These are phyloP conservation scores for Parnassius glacialis DNA, from an alignment of 2,888 invertebrate genomes.

Conservation along the genomic window DNA sequence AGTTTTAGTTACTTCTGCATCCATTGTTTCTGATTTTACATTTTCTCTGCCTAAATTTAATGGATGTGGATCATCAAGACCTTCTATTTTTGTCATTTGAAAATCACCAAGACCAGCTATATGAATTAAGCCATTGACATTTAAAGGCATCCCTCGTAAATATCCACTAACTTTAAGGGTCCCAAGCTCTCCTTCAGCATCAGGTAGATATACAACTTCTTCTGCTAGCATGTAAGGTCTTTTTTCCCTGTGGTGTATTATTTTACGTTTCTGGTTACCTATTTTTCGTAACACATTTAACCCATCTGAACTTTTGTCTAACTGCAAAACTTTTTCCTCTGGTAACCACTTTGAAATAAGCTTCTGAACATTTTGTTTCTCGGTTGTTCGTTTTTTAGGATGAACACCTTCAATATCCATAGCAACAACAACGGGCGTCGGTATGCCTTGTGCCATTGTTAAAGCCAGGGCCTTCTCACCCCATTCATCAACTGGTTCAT, in stretches of 20 bases:
- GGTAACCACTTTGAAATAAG: constrained; percentile 87
- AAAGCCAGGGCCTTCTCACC: constrained; percentile 89
- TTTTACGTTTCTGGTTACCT: constrained; percentile 90
- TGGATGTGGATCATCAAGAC: constrained; percentile 85
- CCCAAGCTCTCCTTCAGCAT: constrained; percentile 75
- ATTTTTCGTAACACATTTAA: constrained; percentile 85
- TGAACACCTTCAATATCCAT: constrained; percentile 88
- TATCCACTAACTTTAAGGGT: constrained; percentile 92
- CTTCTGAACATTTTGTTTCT: constrained; percentile 84
- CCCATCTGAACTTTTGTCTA: constrained; percentile 89
- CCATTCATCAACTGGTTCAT: constrained; percentile 88
- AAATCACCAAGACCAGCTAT: constrained; percentile 96
- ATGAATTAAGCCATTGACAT: constrained; percentile 94
- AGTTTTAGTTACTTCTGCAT: constrained; percentile 57
- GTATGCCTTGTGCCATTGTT: constrained; percentile 89
- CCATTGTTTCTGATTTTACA: constrained; percentile 65
- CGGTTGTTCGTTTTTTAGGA: constrained; percentile 86
- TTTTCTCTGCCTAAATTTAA: constrained; percentile 77
- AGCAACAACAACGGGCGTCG: constrained; percentile 88
- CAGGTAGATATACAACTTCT: constrained; percentile 83
- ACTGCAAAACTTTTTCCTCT: constrained; percentile 88
- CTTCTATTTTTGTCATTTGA: constrained; percentile 91
- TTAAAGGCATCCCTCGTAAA: constrained; percentile 89
- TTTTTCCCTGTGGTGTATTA: constrained; percentile 86
- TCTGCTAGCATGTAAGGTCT: constrained; percentile 94